phyloP scores from a whole-genome alignment of 2,888 invertebrate genomes.

The Esperia sulphurella region DNA sequence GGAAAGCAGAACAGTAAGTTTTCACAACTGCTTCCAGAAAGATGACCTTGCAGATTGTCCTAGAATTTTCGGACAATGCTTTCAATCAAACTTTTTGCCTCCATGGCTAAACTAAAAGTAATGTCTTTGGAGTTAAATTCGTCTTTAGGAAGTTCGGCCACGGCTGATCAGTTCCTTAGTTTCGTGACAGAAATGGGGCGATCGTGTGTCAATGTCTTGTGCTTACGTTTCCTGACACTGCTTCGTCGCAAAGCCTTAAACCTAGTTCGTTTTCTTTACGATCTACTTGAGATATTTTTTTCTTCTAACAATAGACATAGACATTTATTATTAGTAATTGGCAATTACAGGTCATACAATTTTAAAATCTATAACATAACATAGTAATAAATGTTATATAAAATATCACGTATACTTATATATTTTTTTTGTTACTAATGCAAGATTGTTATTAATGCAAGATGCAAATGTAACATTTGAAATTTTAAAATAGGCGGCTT shows the following conservation, averaged over 20 bases:
- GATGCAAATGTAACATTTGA: too few species aligned
- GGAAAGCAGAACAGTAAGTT: neutral
- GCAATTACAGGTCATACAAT: too few species aligned
- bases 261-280: neutral
- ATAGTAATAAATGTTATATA: too few species aligned
- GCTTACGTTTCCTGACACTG: neutral
- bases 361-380: too few species aligned
- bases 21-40: neutral
- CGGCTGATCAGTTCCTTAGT: constrained; percentile 18
- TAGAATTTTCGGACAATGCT: neutral
- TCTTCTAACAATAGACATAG: too few species aligned
- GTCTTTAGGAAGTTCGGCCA: constrained; percentile 6
- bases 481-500: too few species aligned
- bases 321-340: too few species aligned
- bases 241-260: neutral
- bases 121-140: neutral
- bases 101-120: neutral
- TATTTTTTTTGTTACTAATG: too few species aligned
- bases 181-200: constrained; percentile 3
- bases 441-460: too few species aligned
- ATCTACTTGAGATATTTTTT: too few species aligned
- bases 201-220: neutral
- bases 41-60: neutral
- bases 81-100: too few species aligned
- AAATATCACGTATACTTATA: too few species aligned